Evolutionary conservation across 2,888 invertebrate species (phyloP), one percentile per base, ranked within the genome.

Genomic region (Hemistola chrysoprasaria): DNA sequence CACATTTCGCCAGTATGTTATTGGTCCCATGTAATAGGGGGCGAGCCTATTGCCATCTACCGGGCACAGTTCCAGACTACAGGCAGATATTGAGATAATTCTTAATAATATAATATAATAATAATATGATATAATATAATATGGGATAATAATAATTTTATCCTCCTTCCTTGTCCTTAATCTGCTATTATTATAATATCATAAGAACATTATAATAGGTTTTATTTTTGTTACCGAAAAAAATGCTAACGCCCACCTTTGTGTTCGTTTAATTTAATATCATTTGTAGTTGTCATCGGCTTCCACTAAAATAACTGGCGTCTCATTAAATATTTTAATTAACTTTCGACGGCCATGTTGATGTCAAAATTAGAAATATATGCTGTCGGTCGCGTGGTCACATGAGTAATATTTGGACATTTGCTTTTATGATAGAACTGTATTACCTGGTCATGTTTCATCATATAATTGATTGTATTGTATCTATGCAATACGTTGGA

Each of bases 291-390:
- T 80, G 87, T 86, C 86, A 78, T 73, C 79, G 69, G 69, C 67
- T 68, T 65, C 72, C 68, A 71, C 74, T 66, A 71, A 74, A 73
- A 60, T 67, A 74, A 68, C 68, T 65, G 62, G 67, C 67, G 68
- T 70, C 78, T 81, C 82, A 85, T 86, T 85, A 82, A 80, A 76
- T 86, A 86, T 84, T 86, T 83, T 86, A 86, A 86, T 85, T 82
- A 81, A 77, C 78, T 78, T 81, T 80, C 75, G 67, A 70, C 67
- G 69, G 55, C 58, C 71, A 71, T 77, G 76, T 79, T 59, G 54
- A 64, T 66, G 72, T 78, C 78, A 79, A 74, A 78, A 74, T 65
- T 77, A 65, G 70, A 79, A 65, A 75, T 65, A 77, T 71, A 54
- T 53, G 53, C 62, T 50, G 53, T 55, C 68, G 59, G 56, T 60